phyloP scores from a whole-genome alignment of 1,140 invertebrate genomes.

The Pseudachorutes palmiensis region DNA sequence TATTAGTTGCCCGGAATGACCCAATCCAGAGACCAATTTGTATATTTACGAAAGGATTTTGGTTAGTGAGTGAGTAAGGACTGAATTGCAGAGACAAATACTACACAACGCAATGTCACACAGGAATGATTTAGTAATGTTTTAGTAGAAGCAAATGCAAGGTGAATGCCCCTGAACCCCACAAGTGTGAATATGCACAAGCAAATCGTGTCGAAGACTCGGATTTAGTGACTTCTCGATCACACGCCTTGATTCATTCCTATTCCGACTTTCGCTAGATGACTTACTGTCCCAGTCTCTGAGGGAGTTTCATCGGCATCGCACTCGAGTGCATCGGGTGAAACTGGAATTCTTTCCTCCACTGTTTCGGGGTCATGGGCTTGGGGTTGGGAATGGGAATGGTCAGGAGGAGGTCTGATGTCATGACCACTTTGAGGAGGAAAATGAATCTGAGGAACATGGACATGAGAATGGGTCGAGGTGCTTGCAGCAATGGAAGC shows the following conservation, averaged over 20 bases:
- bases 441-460: too few relatives aligned
- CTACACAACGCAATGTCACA: neutral
- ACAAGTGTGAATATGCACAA: neutral
- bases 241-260: too few relatives aligned
- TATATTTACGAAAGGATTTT: too few relatives aligned
- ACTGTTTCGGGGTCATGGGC: slow-evolving; percentile 21
- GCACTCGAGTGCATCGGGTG: neutral
- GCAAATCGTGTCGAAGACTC: too few relatives aligned
- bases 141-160: neutral
- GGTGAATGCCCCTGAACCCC: neutral
- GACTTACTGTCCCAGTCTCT: neutral
- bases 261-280: neutral
- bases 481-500: neutral
- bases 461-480: slow-evolving; percentile 3
- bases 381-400: slow-evolving; percentile 8
- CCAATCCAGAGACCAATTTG: too few relatives aligned
- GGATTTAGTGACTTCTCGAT: too few relatives aligned
- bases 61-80: too few relatives aligned
- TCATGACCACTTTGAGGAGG: too few relatives aligned
- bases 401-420: neutral
- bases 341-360: too few relatives aligned
- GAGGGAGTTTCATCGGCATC: neutral
- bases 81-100: too few relatives aligned
- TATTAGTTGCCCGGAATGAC: too few relatives aligned
- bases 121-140: neutral